Evolutionary conservation across 2,113 vertebrate genomes (phyloP), one percentile per base, ranked within the genome.

Genomic region (Etheostoma cragini): DNA sequence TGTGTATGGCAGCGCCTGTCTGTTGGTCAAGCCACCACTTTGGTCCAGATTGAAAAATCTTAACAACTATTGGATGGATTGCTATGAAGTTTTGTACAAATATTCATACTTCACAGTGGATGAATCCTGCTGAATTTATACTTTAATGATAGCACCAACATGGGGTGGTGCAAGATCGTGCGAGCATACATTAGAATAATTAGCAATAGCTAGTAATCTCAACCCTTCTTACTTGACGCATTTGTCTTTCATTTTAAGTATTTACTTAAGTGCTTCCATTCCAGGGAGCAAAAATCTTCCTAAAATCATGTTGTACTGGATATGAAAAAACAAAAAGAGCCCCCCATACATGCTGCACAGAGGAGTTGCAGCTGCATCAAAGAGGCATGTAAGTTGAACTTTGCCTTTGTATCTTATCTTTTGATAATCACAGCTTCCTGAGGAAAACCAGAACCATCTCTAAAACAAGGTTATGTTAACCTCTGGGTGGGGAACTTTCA

Each of bases 391-490:
- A 8, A 45, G 24, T 62, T 65, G 14, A 88, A 38, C 72, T 75
- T 38, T 73, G 76, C n/a, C 52, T 45, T 12, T 0, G 24, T 66
- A 21, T 68, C 78, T 91, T 64, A 84, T 84, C 87, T 90, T 17
- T 15, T 47, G 26, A 54, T 81, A 80, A 67, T 79, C 42, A 8
- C 52, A 17, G 69, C 24, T 78, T 81, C 76, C 76, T 79, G 84
- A 83, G 77, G 73, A 82, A 73, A 71, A 61, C 22, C 74, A 91
- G 72, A 67, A 71, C 46, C 63, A 11, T 15, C 50, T 66, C 49
- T 63, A 42, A 60, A 66, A 45, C 17, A 46, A 50, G 69, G 62
- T 57, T 57, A 33, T n/a, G n/a, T 53, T 75, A 60, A 19, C 8
- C n/a, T 67, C 63, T 58, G 74, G 22, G 53, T 3, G 6, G 21